Base-by-base conservation (phyloP, 2,113 vertebrate species). In the Cololabis saira region DNA sequence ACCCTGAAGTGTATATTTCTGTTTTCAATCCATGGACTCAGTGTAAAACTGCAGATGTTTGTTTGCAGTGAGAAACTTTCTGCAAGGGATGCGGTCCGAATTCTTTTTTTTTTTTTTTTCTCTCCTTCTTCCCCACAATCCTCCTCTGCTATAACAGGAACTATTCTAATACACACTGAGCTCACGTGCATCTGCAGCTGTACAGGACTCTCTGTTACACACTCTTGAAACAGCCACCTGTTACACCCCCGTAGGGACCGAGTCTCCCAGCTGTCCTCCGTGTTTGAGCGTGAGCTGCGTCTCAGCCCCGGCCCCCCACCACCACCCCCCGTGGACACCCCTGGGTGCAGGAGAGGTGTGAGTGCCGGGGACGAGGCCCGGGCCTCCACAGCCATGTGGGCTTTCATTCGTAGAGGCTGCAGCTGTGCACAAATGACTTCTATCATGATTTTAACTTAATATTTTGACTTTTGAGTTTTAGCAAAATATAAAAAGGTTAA, bases 391-490 rank as follows among this genome's bases (percentile, higher is more conserved):
- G 78, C 71, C 54, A 43, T 54, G 18, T 11, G 49, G 64, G 72
- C n/a, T 68, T 71, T 74, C 37, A 19, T 21, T 24, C 50, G 0
- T 17, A 64, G 72, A 75, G 59, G 73, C 50, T 15, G 0, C n/a
- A 12, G 81, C 89, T 89, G 90, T 95, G 94, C 95, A 92, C 94
- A 94, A 91, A 93, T 91, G 76, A 85, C 77, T 91, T 85, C 75
- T 84, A 65, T 91, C 87, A 83, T 90, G 40, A 76, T 87, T 92
- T 92, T 83, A 74, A 81, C 91, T 92, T 93, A 58, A 59, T 86
- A 89, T 91, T 88, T 90, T 92, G 93, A 91, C 86, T 95, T 94
- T 94, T 95, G 83, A 89, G 92, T 95, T 93, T 90, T 95, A 94
- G 93, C 93, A 92, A 90, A 72, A 61, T 24, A 50, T 60, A 53